phyloP scores from a whole-genome alignment of 2,113 vertebrate species.

The Aramus guarauna region DNA sequence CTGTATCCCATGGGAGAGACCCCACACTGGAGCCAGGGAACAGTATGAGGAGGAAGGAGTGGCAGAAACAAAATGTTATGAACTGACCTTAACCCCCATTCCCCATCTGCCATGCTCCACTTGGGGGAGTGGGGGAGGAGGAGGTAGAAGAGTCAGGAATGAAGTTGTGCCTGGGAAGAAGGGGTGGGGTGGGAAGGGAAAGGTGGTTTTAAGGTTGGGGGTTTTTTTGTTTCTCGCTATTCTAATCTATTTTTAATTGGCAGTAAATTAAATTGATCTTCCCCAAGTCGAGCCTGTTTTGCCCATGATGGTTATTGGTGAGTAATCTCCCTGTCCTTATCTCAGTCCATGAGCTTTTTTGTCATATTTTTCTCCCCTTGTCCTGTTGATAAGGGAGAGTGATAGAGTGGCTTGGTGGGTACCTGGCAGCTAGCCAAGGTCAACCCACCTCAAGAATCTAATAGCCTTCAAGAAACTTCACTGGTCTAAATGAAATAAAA shows the following conservation, averaged over 20 bases:
- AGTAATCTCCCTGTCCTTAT: too few species aligned
- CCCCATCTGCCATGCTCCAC: too few species aligned
- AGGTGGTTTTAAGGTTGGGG: neutral
- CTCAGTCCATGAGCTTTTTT: too few species aligned
- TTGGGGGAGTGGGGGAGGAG: neutral
- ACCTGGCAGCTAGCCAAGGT: neutral
- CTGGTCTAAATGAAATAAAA: neutral
- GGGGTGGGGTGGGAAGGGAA: neutral
- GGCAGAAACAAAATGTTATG: too few species aligned
- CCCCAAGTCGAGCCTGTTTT: neutral
- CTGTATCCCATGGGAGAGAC: too few species aligned
- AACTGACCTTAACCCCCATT: too few species aligned
- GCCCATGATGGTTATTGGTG: neutral
- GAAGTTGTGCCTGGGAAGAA: neutral
- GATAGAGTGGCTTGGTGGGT: neutral
- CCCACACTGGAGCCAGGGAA: too few species aligned
- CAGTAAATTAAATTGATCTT: neutral
- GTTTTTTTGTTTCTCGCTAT: neutral
- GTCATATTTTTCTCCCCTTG: too few species aligned
- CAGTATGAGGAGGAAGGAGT: too few species aligned
- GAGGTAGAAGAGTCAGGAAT: neutral
- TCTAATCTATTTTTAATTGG: neutral
- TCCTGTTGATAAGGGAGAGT: too few species aligned
- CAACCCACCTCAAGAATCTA: neutral
- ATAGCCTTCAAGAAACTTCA: neutral